Evolutionary conservation across 1,140 invertebrate genomes (phyloP), one percentile per base, ranked within the genome.

Genomic region (Psix sp.): DNA sequence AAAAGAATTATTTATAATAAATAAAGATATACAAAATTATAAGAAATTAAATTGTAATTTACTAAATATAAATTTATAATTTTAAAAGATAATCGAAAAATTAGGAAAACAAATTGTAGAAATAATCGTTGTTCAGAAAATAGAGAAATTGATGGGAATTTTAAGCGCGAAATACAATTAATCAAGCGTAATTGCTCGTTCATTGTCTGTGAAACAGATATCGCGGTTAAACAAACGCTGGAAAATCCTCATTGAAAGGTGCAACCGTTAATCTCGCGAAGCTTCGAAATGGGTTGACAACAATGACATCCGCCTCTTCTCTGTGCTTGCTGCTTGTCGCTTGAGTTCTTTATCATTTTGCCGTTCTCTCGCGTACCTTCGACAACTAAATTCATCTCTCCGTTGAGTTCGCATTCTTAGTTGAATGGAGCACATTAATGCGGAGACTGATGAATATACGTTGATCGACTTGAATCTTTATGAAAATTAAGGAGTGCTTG

Each of bases 151-250:
- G n/a, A n/a, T n/a, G n/a, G n/a, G n/a, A n/a, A n/a, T n/a, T n/a
- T n/a, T n/a, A n/a, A n/a, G n/a, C n/a, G n/a, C n/a, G n/a, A n/a
- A n/a, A n/a, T n/a, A n/a, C n/a, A n/a, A n/a, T n/a, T n/a, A n/a
- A n/a, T n/a, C n/a, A n/a, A n/a, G n/a, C n/a, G n/a, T n/a, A n/a
- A n/a, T n/a, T n/a, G n/a, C n/a, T n/a, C n/a, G 9, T 24, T 24
- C 21, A 9, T 4, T 24, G 33, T 18, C 3, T 33, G 31, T 35
- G 5, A 3, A 56, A 29, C 31, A 51, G 48, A 67, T 62, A 52
- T 48, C 39, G 60, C 60, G 60, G 52, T 57, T 57, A 74, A 74
- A 74, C 62, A 74, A 74, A 74, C 71, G 48, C 46, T 74, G 63
- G 63, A 68, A 68, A 74, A 74, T 63, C 31, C 49, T 60, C 48